Base-by-base conservation (phyloP, 2,888 invertebrate genomes). In the Xestobium rufovillosum region DNA sequence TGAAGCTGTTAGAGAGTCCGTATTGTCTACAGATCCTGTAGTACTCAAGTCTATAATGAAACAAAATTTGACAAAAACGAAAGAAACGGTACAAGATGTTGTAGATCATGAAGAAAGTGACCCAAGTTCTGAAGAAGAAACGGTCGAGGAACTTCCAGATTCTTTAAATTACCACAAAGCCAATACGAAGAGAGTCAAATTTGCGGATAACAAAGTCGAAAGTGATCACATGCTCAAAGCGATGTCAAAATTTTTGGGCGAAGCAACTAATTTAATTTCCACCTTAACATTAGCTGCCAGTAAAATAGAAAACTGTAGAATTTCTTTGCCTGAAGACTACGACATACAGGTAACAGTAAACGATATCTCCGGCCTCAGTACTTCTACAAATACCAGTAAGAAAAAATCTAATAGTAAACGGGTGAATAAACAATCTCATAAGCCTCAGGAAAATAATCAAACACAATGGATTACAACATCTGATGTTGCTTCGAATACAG, bases 181-280 rank as follows among this genome's bases (percentile, higher is more conserved):
- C 1, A 51, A 54, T 33, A 42, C 37, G 12, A 60, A 60, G 41
- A 60, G 53, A 42, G 59, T 60, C 1, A 49, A 51, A 16, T 61
- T 61, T 38, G 30, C 42, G 3, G 40, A 43, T 11, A 17, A 42
- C 16, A 36, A 43, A 4, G 16, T 26, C 3, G 49, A 56, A 15
- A 50, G 53, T 30, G 51, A 57, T 9, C 47, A 56, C 16, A 60
- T 66, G 50, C 42, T 62, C 16, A 54, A 58, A 42, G 60, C 60
- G 0, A 66, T 68, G 59, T 58, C 66, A 2, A 56, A 56, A 17
- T 68, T 68, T 43, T 51, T 68, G 38, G 61, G 61, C 43, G 66
- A 68, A 55, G 66, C 66, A 2, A 61, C 64, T 4, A 52, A 49
- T 38, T 40, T 68, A 10, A 65, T 68, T 55, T 53, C 49, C 3